A percentile compares a stretch with the other conserved stretches of the same genome.
These are phyloP conservation scores for Drosophila guanche DNA, from an alignment of 1,140 invertebrate genomes.

Conservation along the genomic window DNA sequence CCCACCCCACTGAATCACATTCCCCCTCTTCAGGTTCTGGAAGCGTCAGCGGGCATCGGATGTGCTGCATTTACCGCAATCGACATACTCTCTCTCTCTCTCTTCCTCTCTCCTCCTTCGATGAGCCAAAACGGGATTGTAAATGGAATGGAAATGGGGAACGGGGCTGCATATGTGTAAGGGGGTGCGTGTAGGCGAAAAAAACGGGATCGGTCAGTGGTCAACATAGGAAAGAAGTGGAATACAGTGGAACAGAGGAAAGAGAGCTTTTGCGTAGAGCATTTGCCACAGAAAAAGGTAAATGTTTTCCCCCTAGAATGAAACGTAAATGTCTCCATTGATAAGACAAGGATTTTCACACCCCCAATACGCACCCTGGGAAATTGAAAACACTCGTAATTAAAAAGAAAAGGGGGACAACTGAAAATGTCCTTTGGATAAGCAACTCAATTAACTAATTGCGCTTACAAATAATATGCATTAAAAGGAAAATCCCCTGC, in stretches of 20 bases:
- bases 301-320: no score
- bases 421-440: slow-evolving; percentile 44
- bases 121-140: slow-evolving; percentile 5
- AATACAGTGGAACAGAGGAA: background rate
- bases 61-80: slow-evolving; percentile 55
- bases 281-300: no score
- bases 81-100: slow-evolving; percentile 53
- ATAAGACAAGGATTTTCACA: slow-evolving; percentile 23
- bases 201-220: slow-evolving; percentile 23
- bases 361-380: slow-evolving; percentile 37
- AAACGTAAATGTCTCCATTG: slow-evolving; percentile 10
- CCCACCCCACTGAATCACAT: slow-evolving; percentile 1
- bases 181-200: no score
- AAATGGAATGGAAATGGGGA: background rate
- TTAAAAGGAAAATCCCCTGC: slow-evolving; percentile 41
- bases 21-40: slow-evolving; percentile 19
- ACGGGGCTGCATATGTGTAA: no score
- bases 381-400: background rate
- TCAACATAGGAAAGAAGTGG: slow-evolving; percentile 4
- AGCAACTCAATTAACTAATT: slow-evolving; percentile 83
- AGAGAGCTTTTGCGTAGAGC: no score
- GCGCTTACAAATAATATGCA: slow-evolving; percentile 66
- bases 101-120: background rate
- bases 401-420: slow-evolving; percentile 7
- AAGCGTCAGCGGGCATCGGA: slow-evolving; percentile 48